Evolutionary conservation across 2,888 invertebrate species (phyloP), one percentile per base, ranked within the genome.

Genomic region (Pandemis cinnamomeana): DNA sequence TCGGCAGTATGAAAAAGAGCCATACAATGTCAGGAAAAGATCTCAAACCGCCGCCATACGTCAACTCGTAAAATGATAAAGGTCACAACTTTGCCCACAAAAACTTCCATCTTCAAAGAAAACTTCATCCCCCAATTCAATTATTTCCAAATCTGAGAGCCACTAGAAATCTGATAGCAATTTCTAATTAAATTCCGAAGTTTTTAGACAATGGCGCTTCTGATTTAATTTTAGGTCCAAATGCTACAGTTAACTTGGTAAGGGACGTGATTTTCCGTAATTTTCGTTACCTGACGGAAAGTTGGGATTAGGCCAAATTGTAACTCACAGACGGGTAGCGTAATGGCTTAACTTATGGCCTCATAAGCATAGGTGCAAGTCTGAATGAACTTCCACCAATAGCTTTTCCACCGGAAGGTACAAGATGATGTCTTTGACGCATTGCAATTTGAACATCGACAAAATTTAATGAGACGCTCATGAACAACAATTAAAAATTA

Each of bases 71-170:
- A 71, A 71, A 71, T 71, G 67, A 60, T 66, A 67, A 71, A 61
- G 71, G 71, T 51, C 51, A 51, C 5, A 60, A 66, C 61, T 71
- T 71, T 27, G 51, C 13, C 46, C 58, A 41, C 61, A 20, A 13
- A 51, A 67, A 67, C 67, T 71, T 67, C 48, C 42, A 66, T 71
- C 66, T 71, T 66, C 48, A 71, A 71, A 67, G 67, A 53, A 60
- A 71, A 71, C 61, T 71, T 71, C 10, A 7, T 58, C 51, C 48
- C 66, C 42, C 51, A 27, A 71, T 67, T 71, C 67, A 71, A 71
- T 71, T 71, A 67, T 42, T 67, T 53, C 67, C 42, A 42, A 67
- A 61, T 67, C 71, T 71, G 15, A 5, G 27, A 67, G 51, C 13
- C 53, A 53, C 61, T 48, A 58, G 64, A 71, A n/a, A 55, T 60